phyloP scores from a whole-genome alignment of 1,140 invertebrate species.

The Heliconius congener region DNA sequence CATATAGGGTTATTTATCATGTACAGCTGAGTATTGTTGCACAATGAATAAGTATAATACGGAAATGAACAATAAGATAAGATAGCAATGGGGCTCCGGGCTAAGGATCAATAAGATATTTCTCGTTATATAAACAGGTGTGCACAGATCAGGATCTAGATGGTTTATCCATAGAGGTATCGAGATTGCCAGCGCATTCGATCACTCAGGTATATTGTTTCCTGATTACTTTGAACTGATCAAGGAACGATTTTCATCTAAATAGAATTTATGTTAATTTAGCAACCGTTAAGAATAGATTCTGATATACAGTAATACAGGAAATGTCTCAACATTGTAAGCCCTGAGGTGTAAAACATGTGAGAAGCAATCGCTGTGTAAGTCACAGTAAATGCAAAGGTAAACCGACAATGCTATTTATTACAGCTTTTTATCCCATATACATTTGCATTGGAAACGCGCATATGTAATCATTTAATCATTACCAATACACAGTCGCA shows the following conservation, averaged over 20 bases:
- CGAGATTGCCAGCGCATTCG: constrained; percentile 50
- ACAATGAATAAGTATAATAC: constrained; percentile 20
- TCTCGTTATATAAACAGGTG: constrained; percentile 41
- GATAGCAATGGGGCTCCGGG: constrained; percentile 29
- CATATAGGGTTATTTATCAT: not conserved
- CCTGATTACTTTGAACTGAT: constrained; percentile 59
- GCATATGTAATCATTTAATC: not conserved
- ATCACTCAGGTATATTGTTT: constrained; percentile 60
- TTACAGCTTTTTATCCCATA: not conserved
- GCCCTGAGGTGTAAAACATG: constrained; percentile 66
- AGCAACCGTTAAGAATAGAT: constrained; percentile 61
- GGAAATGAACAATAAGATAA: constrained; percentile 34
- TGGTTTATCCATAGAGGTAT: constrained; percentile 35
- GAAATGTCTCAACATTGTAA: constrained; percentile 70
- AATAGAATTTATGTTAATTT: constrained; percentile 76
- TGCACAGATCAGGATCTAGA: constrained; percentile 36
- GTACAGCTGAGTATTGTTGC: not conserved
- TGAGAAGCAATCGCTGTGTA: constrained; percentile 68
- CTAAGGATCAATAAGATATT: constrained; percentile 39
- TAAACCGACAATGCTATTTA: constrained; percentile 54
- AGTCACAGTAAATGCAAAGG: constrained; percentile 72
- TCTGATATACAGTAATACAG: constrained; percentile 70
- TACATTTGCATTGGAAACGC: not conserved
- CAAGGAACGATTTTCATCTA: constrained; percentile 61
- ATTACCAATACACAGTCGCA: not conserved